These are phyloP conservation scores for Pithys albifrons DNA, from an alignment of 2,113 vertebrate species.

Conservation along the genomic window DNA sequence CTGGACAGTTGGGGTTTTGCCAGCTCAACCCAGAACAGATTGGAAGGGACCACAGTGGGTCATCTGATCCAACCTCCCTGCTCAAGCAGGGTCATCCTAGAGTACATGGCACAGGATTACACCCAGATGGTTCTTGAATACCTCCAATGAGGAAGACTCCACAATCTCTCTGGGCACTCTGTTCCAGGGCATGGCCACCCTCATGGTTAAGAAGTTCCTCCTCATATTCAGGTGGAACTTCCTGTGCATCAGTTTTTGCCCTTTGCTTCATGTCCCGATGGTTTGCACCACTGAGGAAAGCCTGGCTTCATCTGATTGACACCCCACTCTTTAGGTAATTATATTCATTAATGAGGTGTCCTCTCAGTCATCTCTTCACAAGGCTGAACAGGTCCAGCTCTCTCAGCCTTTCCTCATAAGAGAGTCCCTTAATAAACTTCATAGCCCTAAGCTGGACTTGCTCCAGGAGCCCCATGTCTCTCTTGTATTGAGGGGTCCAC, in stretches of 20 bases:
- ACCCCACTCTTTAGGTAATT: not conserved
- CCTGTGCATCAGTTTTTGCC: not conserved
- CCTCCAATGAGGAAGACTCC: not conserved
- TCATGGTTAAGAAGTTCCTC: not conserved
- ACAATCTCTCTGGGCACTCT: not conserved
- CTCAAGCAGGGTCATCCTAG: not conserved
- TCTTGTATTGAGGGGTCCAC: not conserved
- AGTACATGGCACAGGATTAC: not conserved
- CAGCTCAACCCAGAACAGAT: no score
- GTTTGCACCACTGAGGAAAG: no score
- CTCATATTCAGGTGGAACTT: not conserved
- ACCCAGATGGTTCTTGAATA: not conserved
- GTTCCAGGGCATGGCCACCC: rapidly evolving
- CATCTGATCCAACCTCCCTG: not conserved
- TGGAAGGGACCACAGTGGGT: not conserved
- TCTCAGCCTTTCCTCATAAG: not conserved
- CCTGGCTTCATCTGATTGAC: not conserved
- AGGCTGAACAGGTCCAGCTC: not conserved
- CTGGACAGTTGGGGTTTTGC: no score
- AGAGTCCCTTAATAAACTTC: not conserved
- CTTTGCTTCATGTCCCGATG: no score
- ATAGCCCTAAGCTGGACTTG: not conserved
- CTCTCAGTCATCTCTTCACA: not conserved
- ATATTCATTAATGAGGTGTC: not conserved
- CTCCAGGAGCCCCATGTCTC: not conserved